Conservation (phyloP, 2,797 vertebrate species). For the Labroides dimidiatus region DNA sequence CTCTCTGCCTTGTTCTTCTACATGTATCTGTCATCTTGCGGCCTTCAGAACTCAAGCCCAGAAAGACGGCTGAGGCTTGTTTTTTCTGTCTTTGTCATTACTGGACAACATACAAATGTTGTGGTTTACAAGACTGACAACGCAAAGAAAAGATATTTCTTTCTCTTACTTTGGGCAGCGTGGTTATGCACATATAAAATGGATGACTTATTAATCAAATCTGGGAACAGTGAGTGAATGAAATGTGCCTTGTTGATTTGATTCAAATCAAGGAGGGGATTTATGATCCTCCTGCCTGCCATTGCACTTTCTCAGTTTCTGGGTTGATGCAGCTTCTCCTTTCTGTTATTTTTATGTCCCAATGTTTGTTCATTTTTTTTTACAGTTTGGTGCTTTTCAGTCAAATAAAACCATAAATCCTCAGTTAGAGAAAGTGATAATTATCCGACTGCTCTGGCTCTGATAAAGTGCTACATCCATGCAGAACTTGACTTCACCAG, state of each 20-base stretch:
- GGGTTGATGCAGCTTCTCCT: slow-evolving; percentile 19
- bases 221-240: slow-evolving; percentile 50
- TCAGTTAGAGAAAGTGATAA: slow-evolving; percentile 58
- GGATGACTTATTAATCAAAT: slow-evolving; percentile 66
- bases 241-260: slow-evolving; percentile 52
- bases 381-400: slow-evolving; percentile 31
- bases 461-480: slow-evolving; percentile 60
- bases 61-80: slow-evolving; percentile 58
- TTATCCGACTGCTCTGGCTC: slow-evolving; percentile 69
- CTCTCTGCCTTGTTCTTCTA: slow-evolving; percentile 63
- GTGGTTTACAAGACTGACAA: slow-evolving; percentile 75
- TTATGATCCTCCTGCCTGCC: slow-evolving; percentile 39
- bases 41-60: slow-evolving; percentile 71
- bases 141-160: slow-evolving; percentile 64
- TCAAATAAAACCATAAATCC: slow-evolving; percentile 27
- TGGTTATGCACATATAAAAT: slow-evolving; percentile 64
- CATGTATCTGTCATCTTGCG: slow-evolving; percentile 79
- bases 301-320: slow-evolving; percentile 29
- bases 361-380: slow-evolving; percentile 16
- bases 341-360: slow-evolving; percentile 15
- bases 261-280: slow-evolving; percentile 42
- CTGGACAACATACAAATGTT: slow-evolving; percentile 75
- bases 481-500: slow-evolving; percentile 56
- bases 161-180: slow-evolving; percentile 49
- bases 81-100: slow-evolving; percentile 76